Conservation (phyloP, 2,797 vertebrate species). For the Esox masquinongy region DNA sequence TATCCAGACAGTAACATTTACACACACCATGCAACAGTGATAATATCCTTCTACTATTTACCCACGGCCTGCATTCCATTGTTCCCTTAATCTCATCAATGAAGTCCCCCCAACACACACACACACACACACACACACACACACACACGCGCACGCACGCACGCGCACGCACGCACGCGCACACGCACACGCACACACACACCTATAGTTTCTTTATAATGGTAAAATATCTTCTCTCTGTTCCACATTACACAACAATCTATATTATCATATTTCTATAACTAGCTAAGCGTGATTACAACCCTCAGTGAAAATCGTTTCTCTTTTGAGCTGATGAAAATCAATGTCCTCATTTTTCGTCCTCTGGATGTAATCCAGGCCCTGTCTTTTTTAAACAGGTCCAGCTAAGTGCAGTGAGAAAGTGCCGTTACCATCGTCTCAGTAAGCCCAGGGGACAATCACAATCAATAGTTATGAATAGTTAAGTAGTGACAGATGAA, state of each 20-base stretch:
- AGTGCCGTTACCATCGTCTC: background rate
- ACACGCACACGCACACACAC: background rate
- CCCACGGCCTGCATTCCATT: too few relatives aligned
- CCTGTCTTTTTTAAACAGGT: background rate
- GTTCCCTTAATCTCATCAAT: too few relatives aligned
- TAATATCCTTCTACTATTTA: too few relatives aligned
- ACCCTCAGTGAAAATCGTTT: background rate
- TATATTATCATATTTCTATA: background rate
- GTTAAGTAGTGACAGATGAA: background rate
- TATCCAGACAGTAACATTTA: too few relatives aligned
- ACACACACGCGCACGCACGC: conserved; percentile 5
- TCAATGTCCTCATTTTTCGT: background rate
- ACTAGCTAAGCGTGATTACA: background rate
- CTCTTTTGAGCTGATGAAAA: background rate
- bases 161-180: background rate
- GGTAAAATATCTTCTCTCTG: background rate
- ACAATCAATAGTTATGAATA: background rate
- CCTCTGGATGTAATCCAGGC: background rate
- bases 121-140: background rate
- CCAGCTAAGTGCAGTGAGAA: background rate
- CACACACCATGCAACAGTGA: too few relatives aligned
- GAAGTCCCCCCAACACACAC: background rate
- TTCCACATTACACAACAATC: background rate
- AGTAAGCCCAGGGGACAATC: background rate
- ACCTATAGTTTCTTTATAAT: background rate